Evolutionary conservation across 2,113 vertebrate genomes (phyloP), one percentile per base, ranked within the genome.

Genomic region (Rhinichthys klamathensis): DNA sequence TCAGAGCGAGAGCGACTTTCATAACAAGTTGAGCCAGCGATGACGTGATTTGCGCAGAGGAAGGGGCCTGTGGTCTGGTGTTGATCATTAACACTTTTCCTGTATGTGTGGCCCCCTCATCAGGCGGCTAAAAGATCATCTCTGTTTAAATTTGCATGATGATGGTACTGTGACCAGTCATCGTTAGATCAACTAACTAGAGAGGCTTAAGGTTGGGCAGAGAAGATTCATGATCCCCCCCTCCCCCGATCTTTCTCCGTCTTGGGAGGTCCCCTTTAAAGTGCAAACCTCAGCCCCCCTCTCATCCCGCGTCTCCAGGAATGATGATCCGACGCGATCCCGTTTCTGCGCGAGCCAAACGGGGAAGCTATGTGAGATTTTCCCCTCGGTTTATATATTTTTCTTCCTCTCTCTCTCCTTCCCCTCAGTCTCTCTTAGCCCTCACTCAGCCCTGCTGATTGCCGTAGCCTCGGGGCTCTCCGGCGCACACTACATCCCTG

Each of bases 401-500:
- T 89, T 90, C 90, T 88, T 87, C 44, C 85, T 79, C 86, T 85
- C 88, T 82, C 87, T 88, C 70, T 63, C 87, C 87, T 65, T 63
- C 63, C 32, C 61, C 65, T 84, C 82, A 84, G 86, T 87, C 86
- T 72, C 72, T 89, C 86, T 89, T 51, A 76, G 38, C 49, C 70
- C 54, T 85, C 85, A 88, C 88, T 90, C 88, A 84, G 80, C 90
- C 87, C 88, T 86, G 89, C 91, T 93, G 92, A 94, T 94, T 94
- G 91, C 90, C 74, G 86, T 93, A 88, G 90, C 88, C 93, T 90
- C 51, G 41, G 91, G 93, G 92, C 87, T 92, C 87, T 79, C 82
- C 86, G 88, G 90, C 89, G 86, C 91, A 92, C 85, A 85, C 90
- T 90, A 90, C 91, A 93, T 93, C 91, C 89, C 91, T 90, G 92